Evolutionary conservation across 2,888 invertebrate genomes (phyloP), one percentile per base, ranked within the genome.

Genomic region (Tinea pellionella): DNA sequence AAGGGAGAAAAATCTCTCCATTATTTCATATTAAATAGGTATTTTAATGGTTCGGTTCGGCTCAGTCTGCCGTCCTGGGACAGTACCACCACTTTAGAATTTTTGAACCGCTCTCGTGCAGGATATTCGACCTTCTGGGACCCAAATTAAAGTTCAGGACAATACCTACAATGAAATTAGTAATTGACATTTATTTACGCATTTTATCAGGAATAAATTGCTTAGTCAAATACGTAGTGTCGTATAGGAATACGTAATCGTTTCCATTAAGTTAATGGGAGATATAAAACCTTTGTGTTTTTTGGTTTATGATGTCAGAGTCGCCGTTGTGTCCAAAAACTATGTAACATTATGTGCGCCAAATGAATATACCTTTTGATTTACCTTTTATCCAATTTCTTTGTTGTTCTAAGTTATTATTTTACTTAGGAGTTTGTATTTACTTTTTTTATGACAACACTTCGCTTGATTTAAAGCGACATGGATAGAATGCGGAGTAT

Each of bases 231-330:
- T 69, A 71, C 66, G 66, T 47, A 13, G 12, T n/a, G n/a, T n/a
- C n/a, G n/a, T n/a, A n/a, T n/a, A 16, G 18, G 65, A 68, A 67
- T 69, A 67, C 68, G 70, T 71, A 74, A 76, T 77, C 72, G 71
- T 69, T 71, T 76, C 77, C 77, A 80, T 84, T 80, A 79, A 74
- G 68, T 75, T 82, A 83, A 82, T 83, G 77, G 72, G 67, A 68
- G 71, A 72, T 74, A 79, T 83, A 82, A 83, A 83, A 80, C 78
- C 80, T 80, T 83, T 81, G 80, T 81, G 74, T 72, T 72, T 72
- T 47, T 75, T 73, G 71, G 69, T 80, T 81, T 80, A 83, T 77
- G 77, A 75, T 75, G 69, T 72, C 68, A 69, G 71, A 71, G 72
- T 71, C 70, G 68, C 68, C 53, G 53, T 18, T 12, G 19, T 53